These are phyloP conservation scores for Pleuronectes platessa DNA, from an alignment of 2,113 vertebrate genomes.

Conservation along the genomic window DNA sequence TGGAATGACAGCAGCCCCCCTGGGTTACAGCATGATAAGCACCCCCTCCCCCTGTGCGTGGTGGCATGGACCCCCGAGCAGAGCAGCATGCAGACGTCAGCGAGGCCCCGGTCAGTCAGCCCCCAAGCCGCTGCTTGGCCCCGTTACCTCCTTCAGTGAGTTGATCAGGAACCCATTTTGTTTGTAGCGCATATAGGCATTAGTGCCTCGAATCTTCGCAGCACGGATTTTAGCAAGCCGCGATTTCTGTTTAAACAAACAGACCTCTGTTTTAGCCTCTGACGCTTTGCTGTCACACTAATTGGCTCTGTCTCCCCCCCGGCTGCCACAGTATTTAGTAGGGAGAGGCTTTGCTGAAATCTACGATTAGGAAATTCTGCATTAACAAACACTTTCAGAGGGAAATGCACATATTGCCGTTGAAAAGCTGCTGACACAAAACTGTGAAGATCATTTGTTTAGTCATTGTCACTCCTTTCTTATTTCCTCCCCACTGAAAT, in stretches of 20 bases:
- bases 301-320: constrained; percentile 66
- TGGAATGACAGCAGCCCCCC: constrained; percentile 73
- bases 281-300: constrained; percentile 65
- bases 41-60: constrained; percentile 15
- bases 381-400: constrained; percentile 63
- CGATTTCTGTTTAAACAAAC: constrained; percentile 92
- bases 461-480: constrained; percentile 61
- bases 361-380: constrained; percentile 61
- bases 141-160: constrained; percentile 90
- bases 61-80: constrained; percentile 70
- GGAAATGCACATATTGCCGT: constrained; percentile 63
- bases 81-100: constrained; percentile 77
- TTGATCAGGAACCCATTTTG: constrained; percentile 93
- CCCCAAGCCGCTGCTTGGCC: constrained; percentile 67
- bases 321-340: constrained; percentile 65
- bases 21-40: constrained; percentile 65
- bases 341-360: constrained; percentile 53
- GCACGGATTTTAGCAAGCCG: constrained; percentile 95
- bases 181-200: constrained; percentile 98
- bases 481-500: constrained; percentile 50
- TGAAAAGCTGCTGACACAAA: constrained; percentile 73
- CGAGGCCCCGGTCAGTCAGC: constrained; percentile 69
- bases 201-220: constrained; percentile 94
- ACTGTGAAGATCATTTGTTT: constrained; percentile 70
- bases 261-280: constrained; percentile 82